Evolutionary conservation across 2,888 invertebrate genomes (phyloP).

Genomic region (Acronicta leporina): DNA sequence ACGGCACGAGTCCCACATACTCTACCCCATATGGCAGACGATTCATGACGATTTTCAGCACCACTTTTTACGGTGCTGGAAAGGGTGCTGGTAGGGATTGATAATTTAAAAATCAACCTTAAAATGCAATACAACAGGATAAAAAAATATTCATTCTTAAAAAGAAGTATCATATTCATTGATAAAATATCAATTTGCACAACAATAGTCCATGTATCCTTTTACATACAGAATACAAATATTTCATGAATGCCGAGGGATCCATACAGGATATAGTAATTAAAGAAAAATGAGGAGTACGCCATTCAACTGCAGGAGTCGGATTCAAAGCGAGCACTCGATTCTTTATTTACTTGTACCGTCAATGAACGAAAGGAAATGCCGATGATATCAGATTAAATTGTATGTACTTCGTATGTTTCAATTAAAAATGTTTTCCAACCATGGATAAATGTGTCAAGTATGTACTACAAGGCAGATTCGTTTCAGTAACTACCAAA

Average conservation of each 20-base stretch:
- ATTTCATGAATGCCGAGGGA: constrained; percentile 27
- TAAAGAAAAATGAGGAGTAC: constrained; percentile 25
- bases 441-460: background rate
- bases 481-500: background rate
- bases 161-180: no score
- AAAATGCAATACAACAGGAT: no score
- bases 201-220: constrained; percentile 5
- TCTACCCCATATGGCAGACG: no score
- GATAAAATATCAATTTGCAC: background rate
- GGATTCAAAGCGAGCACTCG: constrained; percentile 13
- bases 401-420: constrained; percentile 1
- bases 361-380: constrained; percentile 7
- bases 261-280: constrained; percentile 14
- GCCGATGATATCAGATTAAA: constrained; percentile 8
- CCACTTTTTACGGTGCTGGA: no score
- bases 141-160: no score
- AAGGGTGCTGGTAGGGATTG: no score
- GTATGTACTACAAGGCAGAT: no score
- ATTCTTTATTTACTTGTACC: constrained; percentile 34
- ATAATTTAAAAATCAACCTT: no score
- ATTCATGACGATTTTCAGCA: no score
- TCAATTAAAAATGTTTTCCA: constrained; percentile 9
- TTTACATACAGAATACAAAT: constrained; percentile 18
- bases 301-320: constrained; percentile 23
- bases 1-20: no score